These are phyloP conservation scores for Scaptomyza montana DNA, from an alignment of 1,140 invertebrate species.

Conservation along the genomic window DNA sequence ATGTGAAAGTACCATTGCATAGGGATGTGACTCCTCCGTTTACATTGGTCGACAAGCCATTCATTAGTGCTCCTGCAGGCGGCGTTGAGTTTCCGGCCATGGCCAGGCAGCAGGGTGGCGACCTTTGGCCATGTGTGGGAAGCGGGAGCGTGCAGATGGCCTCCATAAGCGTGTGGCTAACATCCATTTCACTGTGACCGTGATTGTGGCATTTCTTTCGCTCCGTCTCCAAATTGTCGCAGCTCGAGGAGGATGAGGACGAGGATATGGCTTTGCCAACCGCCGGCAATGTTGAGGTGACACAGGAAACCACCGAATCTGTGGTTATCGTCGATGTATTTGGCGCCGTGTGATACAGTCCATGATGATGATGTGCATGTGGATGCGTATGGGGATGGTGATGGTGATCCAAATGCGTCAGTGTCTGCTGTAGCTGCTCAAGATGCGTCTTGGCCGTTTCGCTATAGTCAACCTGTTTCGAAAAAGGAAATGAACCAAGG, in stretches of 20 bases:
- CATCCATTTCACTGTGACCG: slow-evolving; percentile 59
- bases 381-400: slow-evolving; percentile 38
- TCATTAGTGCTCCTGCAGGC: slow-evolving; percentile 63
- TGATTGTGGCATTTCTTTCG: slow-evolving; percentile 65
- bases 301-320: slow-evolving; percentile 78
- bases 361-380: slow-evolving; percentile 54
- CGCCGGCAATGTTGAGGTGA: slow-evolving; percentile 68
- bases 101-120: slow-evolving; percentile 58
- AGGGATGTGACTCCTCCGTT: slow-evolving; percentile 48
- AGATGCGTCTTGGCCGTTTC: slow-evolving; percentile 65
- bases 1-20: slow-evolving; percentile 56
- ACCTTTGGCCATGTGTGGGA: slow-evolving; percentile 42
- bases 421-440: slow-evolving; percentile 73
- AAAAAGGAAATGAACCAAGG: slow-evolving; percentile 76
- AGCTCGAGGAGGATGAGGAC: slow-evolving; percentile 50
- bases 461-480: slow-evolving; percentile 65
- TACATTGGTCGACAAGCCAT: slow-evolving; percentile 35
- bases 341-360: slow-evolving; percentile 63
- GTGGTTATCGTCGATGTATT: slow-evolving; percentile 74
- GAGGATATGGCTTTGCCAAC: slow-evolving; percentile 66
- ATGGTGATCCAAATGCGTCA: slow-evolving; percentile 67
- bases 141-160: slow-evolving; percentile 58
- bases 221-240: slow-evolving; percentile 53
- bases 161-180: slow-evolving; percentile 68
- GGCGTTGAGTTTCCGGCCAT: slow-evolving; percentile 53